Evolutionary conservation across 2,888 invertebrate genomes (phyloP), one percentile per base, ranked within the genome.

Genomic region (Thereva nobilitata): DNA sequence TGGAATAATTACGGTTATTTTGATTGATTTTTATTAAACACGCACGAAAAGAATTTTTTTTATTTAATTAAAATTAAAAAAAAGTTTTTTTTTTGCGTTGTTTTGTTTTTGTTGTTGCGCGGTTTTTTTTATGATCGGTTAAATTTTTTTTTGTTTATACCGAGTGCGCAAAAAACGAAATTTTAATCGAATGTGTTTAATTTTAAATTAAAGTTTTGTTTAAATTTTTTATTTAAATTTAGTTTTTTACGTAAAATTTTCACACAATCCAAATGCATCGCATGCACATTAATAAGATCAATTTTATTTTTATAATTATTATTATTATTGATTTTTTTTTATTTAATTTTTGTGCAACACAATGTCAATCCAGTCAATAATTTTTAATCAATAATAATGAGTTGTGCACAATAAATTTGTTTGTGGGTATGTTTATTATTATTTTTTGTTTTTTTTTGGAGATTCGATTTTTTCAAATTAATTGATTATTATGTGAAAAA

Each of bases 1-100:
- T 78, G 81, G 80, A 79, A 81, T 80, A 80, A 75, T 81, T 80
- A 82, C 80, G 77, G 81, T 81, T 80, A 79, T 81, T 78, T 79
- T 80, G 76, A 74, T 76, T 76, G 78, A 76, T 76, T 77, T 76
- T 77, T 70, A 66, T 70, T 67, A 71, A 70, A 72, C 73, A 72
- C 71, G 68, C 68, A 70, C 66, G 57, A 61, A 68, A 67, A 65
- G 68, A 61, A 57, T 45, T 44, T 38, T n/a, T 47, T 55, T 47
- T 5, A 4, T 12, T 6, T 12, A 44, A 10, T 44, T 38, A 42
- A 34, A 38, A 52, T 49, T 9, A 64, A 54, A 40, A 38, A 38
- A 50, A 44, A 37, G 5, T 53, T 59, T 53, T 40, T 57, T 23
- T 5, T 63, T 40, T 10, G 1, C 38, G 34, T 5, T 23, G 55